Percentiles rank a stretch among this genome's conserved stretches.
These are phyloP conservation scores for Drosophila prolongata DNA, from an alignment of 2,888 invertebrate species.

Conservation along the genomic window DNA sequence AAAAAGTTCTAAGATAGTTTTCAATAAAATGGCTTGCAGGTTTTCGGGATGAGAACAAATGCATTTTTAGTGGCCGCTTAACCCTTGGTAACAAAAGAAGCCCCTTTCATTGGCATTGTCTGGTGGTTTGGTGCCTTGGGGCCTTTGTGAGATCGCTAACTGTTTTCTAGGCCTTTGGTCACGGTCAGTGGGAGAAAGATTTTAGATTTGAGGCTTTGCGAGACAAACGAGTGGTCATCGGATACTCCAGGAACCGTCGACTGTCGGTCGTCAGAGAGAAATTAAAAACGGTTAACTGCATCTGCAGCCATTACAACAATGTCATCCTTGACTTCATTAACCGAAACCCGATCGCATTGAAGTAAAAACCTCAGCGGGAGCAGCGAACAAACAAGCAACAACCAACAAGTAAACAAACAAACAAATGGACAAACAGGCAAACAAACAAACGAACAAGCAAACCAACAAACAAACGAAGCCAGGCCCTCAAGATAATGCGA, in stretches of 20 bases:
- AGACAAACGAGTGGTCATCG: slow-evolving; percentile 12
- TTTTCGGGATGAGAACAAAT: background rate
- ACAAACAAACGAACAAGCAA: slow-evolving; percentile 9
- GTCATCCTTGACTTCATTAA: slow-evolving; percentile 83
- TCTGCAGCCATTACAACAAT: slow-evolving; percentile 59
- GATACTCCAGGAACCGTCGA: slow-evolving; percentile 39
- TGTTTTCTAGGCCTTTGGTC: slow-evolving; percentile 72
- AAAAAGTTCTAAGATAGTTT: background rate
- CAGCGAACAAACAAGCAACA: slow-evolving; percentile 1
- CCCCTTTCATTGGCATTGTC: slow-evolving; percentile 15
- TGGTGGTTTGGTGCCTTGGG: background rate
- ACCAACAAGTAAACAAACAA: slow-evolving; percentile 9
- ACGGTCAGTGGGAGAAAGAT: slow-evolving; percentile 63
- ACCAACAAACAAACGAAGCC: slow-evolving; percentile 8
- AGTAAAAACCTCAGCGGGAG: slow-evolving; percentile 51
- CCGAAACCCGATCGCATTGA: slow-evolving; percentile 39
- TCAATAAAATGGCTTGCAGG: no score
- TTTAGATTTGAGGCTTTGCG: background rate
- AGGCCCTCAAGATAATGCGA: slow-evolving; percentile 8
- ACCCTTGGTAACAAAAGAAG: slow-evolving; percentile 5
- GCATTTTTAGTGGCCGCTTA: background rate
- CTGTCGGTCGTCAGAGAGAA: slow-evolving; percentile 43
- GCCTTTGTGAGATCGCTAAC: slow-evolving; percentile 39
- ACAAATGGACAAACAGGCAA: background rate
- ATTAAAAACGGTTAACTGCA: slow-evolving; percentile 60